Evolutionary conservation across 2,797 vertebrate genomes (phyloP).

Genomic region (Argya squamiceps): DNA sequence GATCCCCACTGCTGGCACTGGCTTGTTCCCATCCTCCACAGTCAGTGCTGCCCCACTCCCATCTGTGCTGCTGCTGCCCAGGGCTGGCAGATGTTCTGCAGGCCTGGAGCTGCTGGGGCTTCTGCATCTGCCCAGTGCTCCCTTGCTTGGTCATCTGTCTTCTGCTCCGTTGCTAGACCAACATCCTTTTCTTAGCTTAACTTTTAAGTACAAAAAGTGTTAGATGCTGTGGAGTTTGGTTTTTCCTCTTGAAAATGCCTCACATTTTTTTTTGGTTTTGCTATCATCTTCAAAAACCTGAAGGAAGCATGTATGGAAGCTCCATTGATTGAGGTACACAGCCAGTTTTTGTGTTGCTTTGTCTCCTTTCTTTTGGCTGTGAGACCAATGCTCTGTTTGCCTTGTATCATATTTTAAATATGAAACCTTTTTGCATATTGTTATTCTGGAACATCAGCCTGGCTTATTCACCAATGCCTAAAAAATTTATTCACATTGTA

Average conservation of each 20-base stretch:
- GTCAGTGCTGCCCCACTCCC: background rate
- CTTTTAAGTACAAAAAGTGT: background rate
- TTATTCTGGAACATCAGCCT: background rate
- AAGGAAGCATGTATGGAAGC: background rate
- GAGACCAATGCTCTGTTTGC: background rate
- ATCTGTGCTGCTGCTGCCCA: background rate
- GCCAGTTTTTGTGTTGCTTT: background rate
- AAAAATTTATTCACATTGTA: constrained; percentile 17
- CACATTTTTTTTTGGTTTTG: background rate
- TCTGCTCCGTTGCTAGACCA: background rate
- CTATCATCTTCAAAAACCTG: background rate
- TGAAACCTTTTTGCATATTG: background rate
- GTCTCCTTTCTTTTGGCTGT: background rate
- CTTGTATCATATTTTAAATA: constrained; percentile 3
- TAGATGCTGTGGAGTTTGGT: background rate
- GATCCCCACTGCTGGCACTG: accelerated
- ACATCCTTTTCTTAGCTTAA: background rate
- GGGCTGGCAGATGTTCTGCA: background rate
- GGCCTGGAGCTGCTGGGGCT: background rate
- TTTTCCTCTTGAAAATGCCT: background rate
- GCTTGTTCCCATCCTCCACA: accelerated
- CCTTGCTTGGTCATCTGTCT: background rate
- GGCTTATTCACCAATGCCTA: background rate
- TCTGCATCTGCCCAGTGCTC: background rate
- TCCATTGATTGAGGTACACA: background rate